Percentiles rank a stretch among this genome's conserved stretches.
phyloP scores from a whole-genome alignment of 2,113 vertebrate species.

The Ovis canadensis region DNA sequence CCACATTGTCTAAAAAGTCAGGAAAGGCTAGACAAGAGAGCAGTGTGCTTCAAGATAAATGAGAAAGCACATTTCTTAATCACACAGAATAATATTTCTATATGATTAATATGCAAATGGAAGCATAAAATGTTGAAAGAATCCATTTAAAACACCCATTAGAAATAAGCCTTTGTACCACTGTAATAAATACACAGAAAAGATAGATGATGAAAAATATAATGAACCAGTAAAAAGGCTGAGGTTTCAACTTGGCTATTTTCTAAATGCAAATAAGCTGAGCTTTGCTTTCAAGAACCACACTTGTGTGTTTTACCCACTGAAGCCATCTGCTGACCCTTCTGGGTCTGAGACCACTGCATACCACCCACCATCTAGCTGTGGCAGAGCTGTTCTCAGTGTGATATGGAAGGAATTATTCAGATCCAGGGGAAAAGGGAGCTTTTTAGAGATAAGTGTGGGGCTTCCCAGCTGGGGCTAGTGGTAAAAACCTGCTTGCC shows the following conservation, averaged over 20 bases:
- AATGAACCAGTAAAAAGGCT: not conserved
- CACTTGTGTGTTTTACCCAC: not conserved
- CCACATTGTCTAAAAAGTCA: not conserved
- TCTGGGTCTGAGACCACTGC: not conserved
- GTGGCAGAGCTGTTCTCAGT: not conserved
- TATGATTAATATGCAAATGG: not conserved
- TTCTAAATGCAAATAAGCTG: not conserved
- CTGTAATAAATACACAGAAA: not conserved
- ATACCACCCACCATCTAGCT: not conserved
- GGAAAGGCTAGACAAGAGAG: not conserved
- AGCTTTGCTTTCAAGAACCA: rapidly evolving
- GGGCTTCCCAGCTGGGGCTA: not conserved
- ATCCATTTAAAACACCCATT: not conserved
- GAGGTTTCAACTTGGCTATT: not conserved
- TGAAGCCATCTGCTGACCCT: not conserved
- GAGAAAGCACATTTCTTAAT: not conserved
- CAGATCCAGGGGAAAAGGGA: not conserved
- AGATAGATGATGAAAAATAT: not conserved
- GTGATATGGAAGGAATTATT: not conserved
- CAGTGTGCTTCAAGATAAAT: not conserved
- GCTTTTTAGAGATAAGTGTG: not conserved
- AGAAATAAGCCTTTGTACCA: not conserved
- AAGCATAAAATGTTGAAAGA: not conserved
- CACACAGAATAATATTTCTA: not conserved
- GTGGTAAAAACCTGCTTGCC: not conserved